Evolutionary conservation across 1,140 invertebrate species (phyloP).

Genomic region (Bombus sylvicola): DNA sequence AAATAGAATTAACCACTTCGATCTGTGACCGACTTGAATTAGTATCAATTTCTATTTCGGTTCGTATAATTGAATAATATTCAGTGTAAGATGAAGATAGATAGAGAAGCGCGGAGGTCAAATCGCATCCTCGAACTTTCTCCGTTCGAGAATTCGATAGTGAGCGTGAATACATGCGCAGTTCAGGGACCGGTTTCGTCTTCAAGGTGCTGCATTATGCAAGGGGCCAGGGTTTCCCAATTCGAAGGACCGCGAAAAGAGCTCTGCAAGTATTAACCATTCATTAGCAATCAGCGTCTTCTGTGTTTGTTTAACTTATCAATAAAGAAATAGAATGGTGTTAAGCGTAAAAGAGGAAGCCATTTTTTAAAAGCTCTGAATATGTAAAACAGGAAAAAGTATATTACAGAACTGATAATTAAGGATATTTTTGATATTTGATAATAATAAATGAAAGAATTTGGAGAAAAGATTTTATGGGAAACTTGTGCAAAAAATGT

Average conservation of each 20-base stretch:
- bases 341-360: no score
- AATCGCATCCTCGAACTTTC: constrained; percentile 59
- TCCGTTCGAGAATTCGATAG: constrained; percentile 13
- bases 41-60: neutral
- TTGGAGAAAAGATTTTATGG: no score
- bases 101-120: constrained; percentile 45
- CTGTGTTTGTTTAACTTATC: neutral
- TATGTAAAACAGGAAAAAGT: no score
- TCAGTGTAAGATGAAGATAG: neutral
- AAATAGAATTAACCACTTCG: no score
- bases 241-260: neutral
- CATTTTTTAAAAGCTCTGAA: neutral
- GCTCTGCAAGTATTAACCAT: neutral
- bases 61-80: neutral
- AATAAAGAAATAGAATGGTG: neutral
- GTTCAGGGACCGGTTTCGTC: constrained; percentile 22
- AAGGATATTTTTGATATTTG: no score
- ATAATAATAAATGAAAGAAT: no score
- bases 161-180: neutral
- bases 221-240: constrained; percentile 23
- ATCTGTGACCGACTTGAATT: neutral
- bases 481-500: no score
- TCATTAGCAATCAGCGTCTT: neutral
- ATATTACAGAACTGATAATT: neutral
- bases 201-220: constrained; percentile 38